Conservation (phyloP, 2,113 vertebrate genomes). For the Vireo altiloquus region DNA sequence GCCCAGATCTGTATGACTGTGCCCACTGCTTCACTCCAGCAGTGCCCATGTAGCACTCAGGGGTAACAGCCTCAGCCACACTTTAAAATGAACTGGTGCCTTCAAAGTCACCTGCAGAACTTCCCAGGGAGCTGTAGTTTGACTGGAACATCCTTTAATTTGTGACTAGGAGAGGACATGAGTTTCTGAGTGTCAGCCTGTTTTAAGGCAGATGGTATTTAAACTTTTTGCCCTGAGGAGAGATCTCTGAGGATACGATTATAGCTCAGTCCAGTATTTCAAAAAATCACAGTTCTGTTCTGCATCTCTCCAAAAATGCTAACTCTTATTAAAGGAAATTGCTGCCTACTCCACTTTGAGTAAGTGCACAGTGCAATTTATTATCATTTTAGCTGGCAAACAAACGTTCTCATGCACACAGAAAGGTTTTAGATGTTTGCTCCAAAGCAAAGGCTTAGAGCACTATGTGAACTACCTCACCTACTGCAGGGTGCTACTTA, state of each 20-base stretch:
- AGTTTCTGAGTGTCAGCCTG: neutral
- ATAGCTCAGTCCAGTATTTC: neutral
- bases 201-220: neutral
- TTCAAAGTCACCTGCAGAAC: neutral
- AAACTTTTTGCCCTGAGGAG: neutral
- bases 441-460: neutral
- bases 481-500: neutral
- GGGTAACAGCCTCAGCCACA: neutral
- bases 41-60: neutral
- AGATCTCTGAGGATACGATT: neutral
- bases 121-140: neutral
- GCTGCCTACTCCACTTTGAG: slow-evolving; percentile 18
- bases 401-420: neutral
- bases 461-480: neutral
- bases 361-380: neutral
- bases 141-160: neutral
- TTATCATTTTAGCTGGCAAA: slow-evolving; percentile 4
- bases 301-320: neutral
- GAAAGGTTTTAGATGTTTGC: neutral
- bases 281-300: neutral
- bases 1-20: neutral
- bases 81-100: neutral
- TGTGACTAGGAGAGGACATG: neutral
- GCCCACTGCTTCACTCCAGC: neutral
- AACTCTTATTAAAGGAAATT: neutral